Evolutionary conservation across 2,888 invertebrate genomes (phyloP), one percentile per base, ranked within the genome.

Genomic region (Protophormia terraenovae): DNA sequence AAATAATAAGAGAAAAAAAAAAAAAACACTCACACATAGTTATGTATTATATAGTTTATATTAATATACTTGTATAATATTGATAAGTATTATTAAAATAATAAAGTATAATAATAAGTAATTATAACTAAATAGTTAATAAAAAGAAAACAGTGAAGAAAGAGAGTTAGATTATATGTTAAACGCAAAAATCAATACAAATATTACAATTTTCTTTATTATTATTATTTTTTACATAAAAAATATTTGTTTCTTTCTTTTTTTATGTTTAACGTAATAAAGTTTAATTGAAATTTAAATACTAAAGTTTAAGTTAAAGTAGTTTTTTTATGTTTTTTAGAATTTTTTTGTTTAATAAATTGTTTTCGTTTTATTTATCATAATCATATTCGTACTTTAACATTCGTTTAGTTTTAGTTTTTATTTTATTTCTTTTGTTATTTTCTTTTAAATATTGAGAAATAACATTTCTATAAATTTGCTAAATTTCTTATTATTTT

Each of bases 381-480:
- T n/a, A 71, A 62, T 24, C 16, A 62, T 24, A 29, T 45, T 72
- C 58, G 53, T 71, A 47, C 29, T 64, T 60, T 62, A 27, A 58
- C 12, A 50, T 47, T 64, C 41, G 22, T 47, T 50, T 50, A 0
- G 5, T 69, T 50, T 29, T n/a, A n/a, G n/a, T n/a, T n/a, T 5
- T 16, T 60, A 35, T 50, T 53, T 29, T 45, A 12, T 19, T 50
- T 78, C 60, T n/a, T n/a, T n/a, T n/a, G 53, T 71, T 71, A 69
- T 69, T 29, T 64, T 32, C 73, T 38, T 35, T 64, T 75, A n/a
- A n/a, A n/a, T 35, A 14, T 69, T 69, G 14, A 72, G 38, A 72
- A 53, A 78, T 78, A 78, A 78, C 50, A 66, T 72, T 69, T 64
- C 8, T 27, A 35, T 55, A 77, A 66, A 78, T 83, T 72, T 72